These are phyloP conservation scores for Mola mola DNA, from an alignment of 2,113 vertebrate genomes.

Conservation along the genomic window DNA sequence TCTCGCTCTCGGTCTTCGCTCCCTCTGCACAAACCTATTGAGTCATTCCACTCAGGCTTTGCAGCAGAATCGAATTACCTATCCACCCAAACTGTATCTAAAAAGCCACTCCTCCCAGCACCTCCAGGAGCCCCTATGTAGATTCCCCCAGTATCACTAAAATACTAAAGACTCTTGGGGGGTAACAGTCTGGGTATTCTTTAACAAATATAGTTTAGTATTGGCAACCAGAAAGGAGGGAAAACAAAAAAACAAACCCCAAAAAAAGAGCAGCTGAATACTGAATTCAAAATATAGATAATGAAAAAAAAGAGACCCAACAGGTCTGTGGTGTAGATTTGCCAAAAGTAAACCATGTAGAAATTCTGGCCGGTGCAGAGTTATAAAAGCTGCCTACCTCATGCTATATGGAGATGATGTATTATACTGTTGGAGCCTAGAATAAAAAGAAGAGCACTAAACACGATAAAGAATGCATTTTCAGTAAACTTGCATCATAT, in stretches of 20 bases:
- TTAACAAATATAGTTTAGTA: conserved; percentile 31
- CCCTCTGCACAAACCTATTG: conserved; percentile 51
- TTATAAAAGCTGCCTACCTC: background rate
- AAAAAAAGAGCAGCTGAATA: too few species aligned
- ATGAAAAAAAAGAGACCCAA: background rate
- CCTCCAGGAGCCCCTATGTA: conserved; percentile 39
- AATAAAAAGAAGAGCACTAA: background rate
- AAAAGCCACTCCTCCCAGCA: conserved; percentile 46
- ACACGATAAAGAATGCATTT: background rate
- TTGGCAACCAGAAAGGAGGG: conserved; percentile 20
- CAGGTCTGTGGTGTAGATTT: background rate
- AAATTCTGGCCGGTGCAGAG: background rate
- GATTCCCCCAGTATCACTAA: conserved; percentile 38
- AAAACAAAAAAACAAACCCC: conserved; percentile 36
- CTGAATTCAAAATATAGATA: conserved; percentile 11
- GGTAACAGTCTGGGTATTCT: conserved; percentile 31
- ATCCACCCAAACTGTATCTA: conserved; percentile 55
- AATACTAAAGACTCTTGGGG: conserved; percentile 46
- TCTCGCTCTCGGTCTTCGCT: conserved; percentile 9
- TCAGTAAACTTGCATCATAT: conserved; percentile 4
- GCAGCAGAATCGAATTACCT: conserved; percentile 64
- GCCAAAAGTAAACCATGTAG: conserved; percentile 6
- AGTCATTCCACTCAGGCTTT: conserved; percentile 66
- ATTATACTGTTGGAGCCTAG: background rate
- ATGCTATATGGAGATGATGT: conserved; percentile 22